A percentile compares a stretch with the other conserved stretches of the same genome.
Conservation (phyloP, 2,113 vertebrate genomes). For the Camelus dromedarius region DNA sequence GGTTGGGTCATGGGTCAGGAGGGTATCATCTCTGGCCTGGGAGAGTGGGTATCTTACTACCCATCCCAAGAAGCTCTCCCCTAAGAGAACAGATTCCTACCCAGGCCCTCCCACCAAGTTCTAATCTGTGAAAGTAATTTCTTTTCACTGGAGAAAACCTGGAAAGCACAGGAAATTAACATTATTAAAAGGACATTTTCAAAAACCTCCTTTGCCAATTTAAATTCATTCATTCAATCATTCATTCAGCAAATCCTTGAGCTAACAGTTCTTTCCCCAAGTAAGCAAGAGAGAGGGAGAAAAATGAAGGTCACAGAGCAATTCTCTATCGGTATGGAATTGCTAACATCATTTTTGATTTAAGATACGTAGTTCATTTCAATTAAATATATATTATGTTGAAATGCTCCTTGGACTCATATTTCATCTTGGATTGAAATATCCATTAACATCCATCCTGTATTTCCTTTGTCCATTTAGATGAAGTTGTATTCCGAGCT, state of each 20-base stretch:
- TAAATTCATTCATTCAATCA: background rate
- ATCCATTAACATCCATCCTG: slow-evolving; percentile 80
- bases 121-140: background rate
- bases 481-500: slow-evolving; percentile 61
- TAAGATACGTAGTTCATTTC: slow-evolving; percentile 75
- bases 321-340: background rate
- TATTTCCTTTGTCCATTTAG: slow-evolving; percentile 82
- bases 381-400: slow-evolving; percentile 80
- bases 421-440: slow-evolving; percentile 78
- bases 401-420: slow-evolving; percentile 80
- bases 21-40: background rate
- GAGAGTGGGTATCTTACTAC: background rate
- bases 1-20: background rate
- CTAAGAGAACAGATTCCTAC: background rate
- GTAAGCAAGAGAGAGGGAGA: background rate
- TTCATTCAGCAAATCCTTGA: slow-evolving; percentile 25
- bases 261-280: background rate
- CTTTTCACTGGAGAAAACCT: background rate
- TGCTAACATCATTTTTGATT: slow-evolving; percentile 71
- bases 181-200: background rate
- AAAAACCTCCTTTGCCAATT: background rate
- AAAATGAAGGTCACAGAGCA: background rate
- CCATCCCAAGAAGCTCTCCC: background rate
- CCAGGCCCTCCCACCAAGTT: background rate
- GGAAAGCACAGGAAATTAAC: slow-evolving; percentile 40